phyloP scores from a whole-genome alignment of 2,888 invertebrate species.

The Pemphredon lugubris region DNA sequence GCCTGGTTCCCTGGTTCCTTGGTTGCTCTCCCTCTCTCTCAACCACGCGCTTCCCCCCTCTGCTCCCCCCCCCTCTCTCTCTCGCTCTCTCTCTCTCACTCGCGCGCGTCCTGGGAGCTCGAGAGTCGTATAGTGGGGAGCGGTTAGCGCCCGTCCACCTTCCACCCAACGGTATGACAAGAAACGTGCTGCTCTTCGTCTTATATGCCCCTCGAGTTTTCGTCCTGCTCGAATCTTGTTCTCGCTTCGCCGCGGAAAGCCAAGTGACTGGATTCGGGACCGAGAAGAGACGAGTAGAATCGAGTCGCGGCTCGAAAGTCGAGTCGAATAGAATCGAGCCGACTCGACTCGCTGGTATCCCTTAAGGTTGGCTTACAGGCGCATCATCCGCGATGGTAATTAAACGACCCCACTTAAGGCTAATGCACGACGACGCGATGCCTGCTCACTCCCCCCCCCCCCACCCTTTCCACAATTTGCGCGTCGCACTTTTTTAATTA shows the following conservation, averaged over 20 bases:
- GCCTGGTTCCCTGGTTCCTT: slow-evolving; percentile 1
- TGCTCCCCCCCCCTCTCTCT: too few relatives aligned
- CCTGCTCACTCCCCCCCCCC: too few relatives aligned
- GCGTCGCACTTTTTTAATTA: slow-evolving; percentile 48
- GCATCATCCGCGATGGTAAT: slow-evolving; percentile 54
- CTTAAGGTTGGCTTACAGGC: slow-evolving; percentile 59
- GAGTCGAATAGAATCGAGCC: slow-evolving; percentile 7
- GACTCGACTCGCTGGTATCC: slow-evolving; percentile 19
- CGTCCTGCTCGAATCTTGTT: slow-evolving; percentile 58
- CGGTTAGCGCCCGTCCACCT: slow-evolving; percentile 60
- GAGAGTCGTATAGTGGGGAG: slow-evolving; percentile 40
- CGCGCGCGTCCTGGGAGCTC: too few relatives aligned
- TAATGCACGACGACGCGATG: slow-evolving; percentile 50
- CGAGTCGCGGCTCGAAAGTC: background rate
- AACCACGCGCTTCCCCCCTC: too few relatives aligned
- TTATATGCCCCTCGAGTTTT: slow-evolving; percentile 53
- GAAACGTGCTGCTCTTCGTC: slow-evolving; percentile 63
- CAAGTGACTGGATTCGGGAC: slow-evolving; percentile 17
- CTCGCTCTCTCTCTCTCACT: slow-evolving; percentile 35
- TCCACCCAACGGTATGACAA: slow-evolving; percentile 62
- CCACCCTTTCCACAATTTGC: slow-evolving; percentile 46
- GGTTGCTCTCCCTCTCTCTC: too few relatives aligned
- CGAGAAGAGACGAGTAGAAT: background rate
- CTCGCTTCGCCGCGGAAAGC: slow-evolving; percentile 45
- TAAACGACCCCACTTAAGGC: slow-evolving; percentile 56